Conservation (phyloP, 2,113 vertebrate species). For the Malaclemys terrapin region DNA sequence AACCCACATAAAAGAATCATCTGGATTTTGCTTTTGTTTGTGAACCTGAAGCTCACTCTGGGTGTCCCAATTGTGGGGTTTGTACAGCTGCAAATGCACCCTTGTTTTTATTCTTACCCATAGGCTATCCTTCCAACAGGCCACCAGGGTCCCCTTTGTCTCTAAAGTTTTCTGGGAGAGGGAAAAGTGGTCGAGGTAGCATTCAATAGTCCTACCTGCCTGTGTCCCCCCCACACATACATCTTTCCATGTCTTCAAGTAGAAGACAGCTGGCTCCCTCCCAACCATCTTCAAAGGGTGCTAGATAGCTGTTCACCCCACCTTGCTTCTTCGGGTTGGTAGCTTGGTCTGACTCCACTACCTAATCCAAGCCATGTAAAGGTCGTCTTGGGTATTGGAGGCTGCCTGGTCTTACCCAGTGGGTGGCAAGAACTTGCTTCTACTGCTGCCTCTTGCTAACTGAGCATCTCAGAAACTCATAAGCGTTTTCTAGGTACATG, state of each 20-base stretch:
- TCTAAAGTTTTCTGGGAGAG: background rate
- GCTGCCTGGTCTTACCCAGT: background rate
- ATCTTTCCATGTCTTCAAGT: background rate
- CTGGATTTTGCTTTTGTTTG: background rate
- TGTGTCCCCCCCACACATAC: fast-evolving
- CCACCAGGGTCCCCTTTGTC: background rate
- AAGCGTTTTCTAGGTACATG: background rate
- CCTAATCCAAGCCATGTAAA: background rate
- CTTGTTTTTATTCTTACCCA: background rate
- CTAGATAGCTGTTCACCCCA: background rate
- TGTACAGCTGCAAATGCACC: background rate
- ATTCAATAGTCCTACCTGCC: background rate
- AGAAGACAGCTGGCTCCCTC: background rate
- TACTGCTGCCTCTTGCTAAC: background rate
- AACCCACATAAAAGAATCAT: background rate
- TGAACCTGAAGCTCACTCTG: slow-evolving; percentile 33
- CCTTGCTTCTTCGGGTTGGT: background rate
- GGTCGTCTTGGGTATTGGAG: background rate
- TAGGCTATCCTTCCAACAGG: background rate
- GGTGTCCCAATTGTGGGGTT: background rate
- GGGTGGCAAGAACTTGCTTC: background rate
- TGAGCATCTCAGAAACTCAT: background rate
- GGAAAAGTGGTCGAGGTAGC: background rate
- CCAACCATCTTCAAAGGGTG: background rate
- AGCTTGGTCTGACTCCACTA: background rate